Evolutionary conservation across 2,888 invertebrate species (phyloP), one percentile per base, ranked within the genome.

Genomic region (Thecocarcelia acutangulata): DNA sequence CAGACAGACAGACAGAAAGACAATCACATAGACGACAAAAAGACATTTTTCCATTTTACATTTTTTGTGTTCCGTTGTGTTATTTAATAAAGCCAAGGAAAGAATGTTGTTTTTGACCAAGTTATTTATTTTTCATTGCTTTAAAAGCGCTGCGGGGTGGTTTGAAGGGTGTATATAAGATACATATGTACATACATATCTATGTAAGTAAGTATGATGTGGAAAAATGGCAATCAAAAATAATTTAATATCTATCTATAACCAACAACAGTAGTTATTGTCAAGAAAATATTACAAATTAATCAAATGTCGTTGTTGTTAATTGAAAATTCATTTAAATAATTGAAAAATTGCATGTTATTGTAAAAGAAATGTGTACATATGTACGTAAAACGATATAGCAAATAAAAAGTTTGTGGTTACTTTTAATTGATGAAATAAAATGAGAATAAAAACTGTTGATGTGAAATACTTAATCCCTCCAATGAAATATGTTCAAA

Each of bases 311-410:
- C n/a, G 21, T 46, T 75, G 15, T 52, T 24, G 33, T 13, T 58
- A 72, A 80, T 75, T 80, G 58, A 69, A n/a, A n/a, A 44, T 12
- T 46, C 12, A 80, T 63, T 50, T 50, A 80, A 74, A 24, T 48
- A 24, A 80, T 80, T 72, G 66, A 59, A 58, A 52, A 50, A 33
- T 70, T 75, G 80, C 80, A 75, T 80, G 74, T 63, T 63, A 66
- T 61, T 61, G 28, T 15, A n/a, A 52, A 58, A 19, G 46, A 5
- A 8, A 12, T 11, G n/a, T n/a, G n/a, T 24, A 24, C 24, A 24
- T 2, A 24, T 3, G 2, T 24, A 24, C 3, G 24, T 3, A 72
- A 12, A 63, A 61, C 13, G 2, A 61, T 42, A 33, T 24, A 3
- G 24, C 40, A 61, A 17, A 11, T 3, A 46, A 15, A 50, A 17